A percentile compares a stretch with the other conserved stretches of the same genome.
These are phyloP conservation scores for Ophiodon elongatus DNA, from an alignment of 2,113 vertebrate genomes.

Conservation along the genomic window DNA sequence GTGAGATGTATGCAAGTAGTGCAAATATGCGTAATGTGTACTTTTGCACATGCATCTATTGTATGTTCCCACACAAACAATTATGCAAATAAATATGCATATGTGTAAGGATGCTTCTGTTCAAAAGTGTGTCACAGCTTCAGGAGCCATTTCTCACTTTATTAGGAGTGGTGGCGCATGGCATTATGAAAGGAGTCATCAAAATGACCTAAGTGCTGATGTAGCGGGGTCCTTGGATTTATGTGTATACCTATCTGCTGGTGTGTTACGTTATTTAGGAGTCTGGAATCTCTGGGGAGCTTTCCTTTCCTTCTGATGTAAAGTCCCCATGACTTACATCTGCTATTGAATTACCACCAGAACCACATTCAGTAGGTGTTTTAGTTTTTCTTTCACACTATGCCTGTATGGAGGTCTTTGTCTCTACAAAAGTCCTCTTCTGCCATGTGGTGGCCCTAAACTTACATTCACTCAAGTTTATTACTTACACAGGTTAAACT, in stretches of 20 bases:
- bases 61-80: neutral
- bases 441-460: conserved; percentile 16
- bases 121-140: conserved; percentile 8
- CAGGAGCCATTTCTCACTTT: conserved; percentile 44
- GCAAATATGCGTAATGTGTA: neutral
- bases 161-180: conserved; percentile 29
- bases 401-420: conserved; percentile 19
- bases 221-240: conserved; percentile 53
- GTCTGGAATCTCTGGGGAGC: conserved; percentile 41
- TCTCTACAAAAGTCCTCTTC: conserved; percentile 9
- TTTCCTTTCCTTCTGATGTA: conserved; percentile 53
- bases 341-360: conserved; percentile 64
- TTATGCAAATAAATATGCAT: conserved; percentile 22
- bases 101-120: conserved; percentile 1
- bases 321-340: conserved; percentile 61
- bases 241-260: conserved; percentile 51
- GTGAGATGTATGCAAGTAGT: conserved; percentile 43
- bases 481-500: neutral
- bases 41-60: conserved; percentile 9
- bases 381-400: conserved; percentile 58
- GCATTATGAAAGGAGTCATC: conserved; percentile 56
- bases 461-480: neutral
- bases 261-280: conserved; percentile 61
- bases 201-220: conserved; percentile 52
- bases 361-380: conserved; percentile 64